Percentiles rank a stretch among this genome's conserved stretches.
Conservation (phyloP, 2,888 invertebrate genomes). For the Callinectes sapidus region DNA sequence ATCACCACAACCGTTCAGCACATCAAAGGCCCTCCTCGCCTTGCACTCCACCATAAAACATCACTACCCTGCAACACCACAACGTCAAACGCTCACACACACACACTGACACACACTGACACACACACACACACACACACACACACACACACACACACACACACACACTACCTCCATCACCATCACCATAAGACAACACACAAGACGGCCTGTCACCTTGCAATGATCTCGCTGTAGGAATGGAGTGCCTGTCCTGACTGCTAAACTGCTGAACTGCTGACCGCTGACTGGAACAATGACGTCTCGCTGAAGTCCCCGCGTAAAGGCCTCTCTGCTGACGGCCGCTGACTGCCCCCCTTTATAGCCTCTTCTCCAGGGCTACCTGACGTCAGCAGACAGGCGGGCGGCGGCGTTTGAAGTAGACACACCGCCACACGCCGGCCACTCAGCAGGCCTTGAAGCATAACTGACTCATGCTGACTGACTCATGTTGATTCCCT, state of each 20-base stretch:
- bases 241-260: background rate
- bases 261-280: background rate
- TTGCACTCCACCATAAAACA: background rate
- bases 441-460: background rate
- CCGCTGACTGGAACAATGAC: background rate
- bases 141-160: background rate
- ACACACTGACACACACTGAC: background rate
- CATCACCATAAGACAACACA: background rate
- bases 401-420: background rate
- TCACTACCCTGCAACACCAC: too few species aligned
- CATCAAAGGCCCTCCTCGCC: too few species aligned
- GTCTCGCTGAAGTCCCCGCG: background rate
- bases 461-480: background rate
- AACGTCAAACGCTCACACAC: background rate
- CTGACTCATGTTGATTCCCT: background rate
- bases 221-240: background rate
- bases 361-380: background rate
- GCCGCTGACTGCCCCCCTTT: background rate
- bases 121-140: slow-evolving; percentile 3
- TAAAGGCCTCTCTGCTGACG: background rate
- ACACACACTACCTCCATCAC: background rate
- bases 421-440: background rate
- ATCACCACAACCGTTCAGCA: background rate
- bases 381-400: slow-evolving; percentile 11
- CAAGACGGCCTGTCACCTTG: background rate